Base-by-base conservation (phyloP, 2,113 vertebrate genomes). In the Microcebus murinus region DNA sequence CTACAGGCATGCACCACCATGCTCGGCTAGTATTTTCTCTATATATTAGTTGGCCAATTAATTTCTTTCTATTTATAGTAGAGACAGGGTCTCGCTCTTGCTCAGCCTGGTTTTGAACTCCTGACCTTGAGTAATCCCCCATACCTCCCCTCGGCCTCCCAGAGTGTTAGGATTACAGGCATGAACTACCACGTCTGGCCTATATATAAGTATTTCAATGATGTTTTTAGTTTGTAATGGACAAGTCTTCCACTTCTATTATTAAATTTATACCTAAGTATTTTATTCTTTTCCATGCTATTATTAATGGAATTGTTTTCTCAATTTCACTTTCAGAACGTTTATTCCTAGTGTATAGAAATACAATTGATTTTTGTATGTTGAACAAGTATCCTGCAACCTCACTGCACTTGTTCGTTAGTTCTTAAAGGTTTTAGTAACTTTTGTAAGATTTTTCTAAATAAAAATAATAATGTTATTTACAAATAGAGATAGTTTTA, bases 361-460 rank as follows among this genome's bases (percentile, higher is more conserved):
- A 57, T 88, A 52, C 31, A 42, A 12, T 57, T 74, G 15, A 80
- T 77, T 76, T 82, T 95, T 83, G 10, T 42, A 63, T 31, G n/a
- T 31, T 42, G 18, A 63, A 52, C 12, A 67, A 63, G 1, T 65
- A 8, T 18, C 25, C 55, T 96, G 27, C 8, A 90, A 29, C 2
- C 34, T 39, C 50, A 42, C 17, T 76, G 57, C 67, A 67, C 42
- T 85, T 77, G 11, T 57, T 77, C 45, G 65, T 67, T 90, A 52
- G 29, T 68, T 85, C 13, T 57, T 67, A 45, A 29, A 23, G 18
- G 65, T 25, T 50, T 94, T 50, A 88, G 31, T 21, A n/a, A 95
- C 52, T 93, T 90, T 25, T 2, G 50, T 86, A 65, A 52, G 34
- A 76, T 82, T 95, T 95, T 81, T 86, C 31, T 82, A 76, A 81